These are phyloP conservation scores for Leucopsar rothschildi DNA, from an alignment of 2,113 vertebrate genomes.

Conservation along the genomic window DNA sequence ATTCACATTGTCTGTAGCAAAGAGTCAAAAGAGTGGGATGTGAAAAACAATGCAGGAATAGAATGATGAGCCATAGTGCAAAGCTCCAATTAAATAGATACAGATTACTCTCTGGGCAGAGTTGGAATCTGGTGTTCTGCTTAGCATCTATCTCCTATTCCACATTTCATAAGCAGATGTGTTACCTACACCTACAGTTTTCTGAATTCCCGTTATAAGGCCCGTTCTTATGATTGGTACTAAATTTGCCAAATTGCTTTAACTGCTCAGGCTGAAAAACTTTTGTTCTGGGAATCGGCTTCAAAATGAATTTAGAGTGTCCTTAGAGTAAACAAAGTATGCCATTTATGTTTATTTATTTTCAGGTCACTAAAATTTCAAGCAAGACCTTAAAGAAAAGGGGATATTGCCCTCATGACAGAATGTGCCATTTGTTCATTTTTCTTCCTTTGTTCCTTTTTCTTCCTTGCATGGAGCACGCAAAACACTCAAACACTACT, in stretches of 20 bases:
- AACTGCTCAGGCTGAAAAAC: background rate
- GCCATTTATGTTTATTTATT: background rate
- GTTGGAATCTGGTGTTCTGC: background rate
- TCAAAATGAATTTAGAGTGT: background rate
- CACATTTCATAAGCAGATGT: background rate
- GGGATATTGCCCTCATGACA: background rate
- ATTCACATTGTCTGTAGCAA: background rate
- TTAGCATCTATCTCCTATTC: background rate
- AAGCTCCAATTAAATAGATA: background rate
- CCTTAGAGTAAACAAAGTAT: background rate
- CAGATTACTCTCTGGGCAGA: background rate
- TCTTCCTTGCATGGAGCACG: no score
- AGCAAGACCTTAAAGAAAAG: background rate
- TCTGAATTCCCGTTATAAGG: background rate
- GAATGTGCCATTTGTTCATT: background rate
- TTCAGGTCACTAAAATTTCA: background rate
- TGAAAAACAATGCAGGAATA: background rate
- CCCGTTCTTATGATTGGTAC: background rate
- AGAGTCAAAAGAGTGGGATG: background rate
- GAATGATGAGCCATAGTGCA: accelerated
- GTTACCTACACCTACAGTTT: background rate
- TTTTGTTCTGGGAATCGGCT: background rate
- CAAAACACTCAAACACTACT: background rate
- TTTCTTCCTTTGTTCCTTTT: no score
- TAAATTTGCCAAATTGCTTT: background rate